Base-by-base conservation (phyloP, 2,888 invertebrate species). In the Maniola hyperantus region DNA sequence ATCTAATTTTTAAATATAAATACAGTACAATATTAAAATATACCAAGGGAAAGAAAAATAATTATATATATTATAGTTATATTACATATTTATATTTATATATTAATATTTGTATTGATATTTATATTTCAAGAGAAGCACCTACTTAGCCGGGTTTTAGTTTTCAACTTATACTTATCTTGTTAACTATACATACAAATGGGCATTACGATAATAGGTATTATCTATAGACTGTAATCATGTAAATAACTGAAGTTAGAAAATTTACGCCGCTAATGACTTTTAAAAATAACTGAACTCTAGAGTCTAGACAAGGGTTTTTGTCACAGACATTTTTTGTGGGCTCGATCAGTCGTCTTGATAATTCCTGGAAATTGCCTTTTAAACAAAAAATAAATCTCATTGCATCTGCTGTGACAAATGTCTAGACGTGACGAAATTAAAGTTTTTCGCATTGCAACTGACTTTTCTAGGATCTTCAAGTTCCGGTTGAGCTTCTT, bases 361-460 rank as follows among this genome's bases (percentile, higher is more conserved):
- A 48, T 36, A 50, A 34, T 48, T 59, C 48, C 13, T 11, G 11
- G 59, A 36, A 51, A 60, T 60, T 48, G 15, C 10, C 20, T 51
- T 39, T 61, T 7, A 20, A 8, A 7, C 50, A 61, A 61, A 61
- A 61, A 61, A 10, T 39, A 61, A 61, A 61, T 61, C 61, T 61
- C 50, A 8, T 61, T 18, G 39, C 6, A 33, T 42, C 20, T 36
- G 18, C 54, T 63, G 55, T 64, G 55, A 64, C 64, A 64, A 64
- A 64, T 65, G 57, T 13, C 13, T 61, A 50, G 33, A 65, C 58
- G 57, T 65, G 48, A 58, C 42, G 61, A 65, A 64, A 65, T 58
- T 53, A 59, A 26, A 39, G 18, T 65, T 65, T 59, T 65, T 65
- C 58, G 20, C 26, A 18, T 18, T 34, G 33, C 33, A 53, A 44